Base-by-base conservation (phyloP, 1,140 invertebrate genomes). In the Arion vulgaris region DNA sequence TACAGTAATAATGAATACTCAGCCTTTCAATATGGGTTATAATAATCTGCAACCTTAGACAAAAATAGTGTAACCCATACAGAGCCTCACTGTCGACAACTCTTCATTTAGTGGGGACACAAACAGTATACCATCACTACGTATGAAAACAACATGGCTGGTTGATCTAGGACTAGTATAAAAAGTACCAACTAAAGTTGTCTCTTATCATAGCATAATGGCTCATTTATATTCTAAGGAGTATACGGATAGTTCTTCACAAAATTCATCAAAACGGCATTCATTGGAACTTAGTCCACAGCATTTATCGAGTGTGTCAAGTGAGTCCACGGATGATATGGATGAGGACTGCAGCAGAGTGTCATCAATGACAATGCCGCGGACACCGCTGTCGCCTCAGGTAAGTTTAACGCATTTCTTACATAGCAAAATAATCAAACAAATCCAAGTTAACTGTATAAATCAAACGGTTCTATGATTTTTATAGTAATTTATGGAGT, bases 371-470 rank as follows among this genome's bases (percentile, higher is more conserved):
- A 75, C 51, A n/a, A 34, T 28, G n/a, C 13, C 53, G 32, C 41
- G 32, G 15, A 75, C 19, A 1, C 73, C 73, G n/a, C 45, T 75
- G 73, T 75, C 73, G 45, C 73, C 73, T 28, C 73, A 75, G 73
- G 73, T 75, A 75, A 49, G 73, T 75, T 32, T 23, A 1, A 32
- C 23, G 41, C 15, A 45, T 45, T 45, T 45, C 5, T n/a, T n/a
- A n/a, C n/a, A n/a, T n/a, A n/a, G n/a, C n/a, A n/a, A n/a, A n/a
- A n/a, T n/a, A n/a, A n/a, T n/a, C n/a, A n/a, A n/a, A n/a, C n/a
- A n/a, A n/a, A n/a, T n/a, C n/a, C n/a, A n/a, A n/a, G n/a, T n/a
- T n/a, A n/a, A n/a, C n/a, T n/a, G n/a, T n/a, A n/a, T n/a, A n/a
- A n/a, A n/a, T n/a, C n/a, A n/a, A n/a, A n/a, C n/a, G n/a, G n/a